Base-by-base conservation (phyloP, 2,888 invertebrate species). In the Harpalus rufipes region DNA sequence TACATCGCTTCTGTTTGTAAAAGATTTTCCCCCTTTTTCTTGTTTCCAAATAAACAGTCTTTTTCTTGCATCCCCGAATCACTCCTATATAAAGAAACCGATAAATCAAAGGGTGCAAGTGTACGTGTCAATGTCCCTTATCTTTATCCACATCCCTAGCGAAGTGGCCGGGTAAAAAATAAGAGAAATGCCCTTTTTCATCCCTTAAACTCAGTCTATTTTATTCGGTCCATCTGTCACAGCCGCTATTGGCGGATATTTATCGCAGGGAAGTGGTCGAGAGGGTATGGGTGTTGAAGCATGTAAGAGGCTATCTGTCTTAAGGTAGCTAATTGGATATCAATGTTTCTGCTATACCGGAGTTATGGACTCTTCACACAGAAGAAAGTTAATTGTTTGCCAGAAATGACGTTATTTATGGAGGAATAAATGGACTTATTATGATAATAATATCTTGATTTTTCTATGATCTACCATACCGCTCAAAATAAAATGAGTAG, bases 151-250 rank as follows among this genome's bases (percentile, higher is more conserved):
- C 41, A 88, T 89, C 89, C 88, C 89, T 88, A 88, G 89, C 88
- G 89, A 89, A 89, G 89, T 89, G 89, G 88, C 88, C 89, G 88
- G 89, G 89, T 89, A 88, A 88, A 89, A 89, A 88, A 88, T 88
- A 88, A 88, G 87, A 88, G 88, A 86, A 88, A 87, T 88, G 87
- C 88, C 88, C 89, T 89, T 88, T 89, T 88, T 84, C 84, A 88
- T 88, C 88, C 88, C 88, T 87, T 88, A 87, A 88, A 89, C 87
- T 88, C 88, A 87, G 88, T 89, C 88, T 88, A 88, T 89, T 89
- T 89, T 89, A 89, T 89, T 87, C 88, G 88, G 87, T 87, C 89
- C 88, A 89, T 89, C 89, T 89, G 89, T 89, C 89, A 88, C 88
- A 79, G 81, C 79, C 74, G 86, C 86, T 86, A 86, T 86, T 86